Base-by-base conservation (phyloP, 2,113 vertebrate species). In the Clarias batrachus region DNA sequence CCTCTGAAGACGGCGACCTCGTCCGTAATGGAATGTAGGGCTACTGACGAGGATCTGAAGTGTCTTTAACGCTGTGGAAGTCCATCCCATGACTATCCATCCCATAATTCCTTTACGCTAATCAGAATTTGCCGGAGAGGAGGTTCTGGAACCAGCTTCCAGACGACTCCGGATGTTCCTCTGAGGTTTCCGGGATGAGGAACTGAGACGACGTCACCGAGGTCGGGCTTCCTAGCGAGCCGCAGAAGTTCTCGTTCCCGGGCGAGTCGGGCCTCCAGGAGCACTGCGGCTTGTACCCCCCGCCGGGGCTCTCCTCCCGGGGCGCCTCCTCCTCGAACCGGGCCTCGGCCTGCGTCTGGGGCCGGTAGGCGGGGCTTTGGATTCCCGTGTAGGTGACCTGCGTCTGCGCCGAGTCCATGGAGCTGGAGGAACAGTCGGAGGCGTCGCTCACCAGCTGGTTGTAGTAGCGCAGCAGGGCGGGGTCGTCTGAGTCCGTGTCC, bases 171-270 rank as follows among this genome's bases (percentile, higher is more conserved):
- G 92, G 91, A 13, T 93, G 88, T 13, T 96, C 96, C 89, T 96
- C 97, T 4, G 94, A 90, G 1, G 82, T 78, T 23, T 95, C 93
- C 0, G 97, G 97, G 86, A 99, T 96, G 88, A 99, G 94, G 93
- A 98, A 99, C 87, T 98, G 97, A 30, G 97, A 96, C 77, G 98
- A 99, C 87, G 96, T 97, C 87, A 99, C 90, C 0, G 97, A 99
- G 25, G 97, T 98, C 0, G 98, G 98, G 80, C 97, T 99, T 66
- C 98, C 98, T 78, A 99, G 96, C 14, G 93, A 95, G 19, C 95
- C 94, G 70, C 95, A 95, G 19, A 91, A 84, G 83, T 93, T 94
- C 90, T 92, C 95, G 83, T 96, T 96, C 84, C 92, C 95, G 0
- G 97, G 96, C 59, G 96, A 96, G 85, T 95, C 95, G 77, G 92